Base-by-base conservation (phyloP, 2,888 invertebrate genomes). In the Eupelmus urozonus region DNA sequence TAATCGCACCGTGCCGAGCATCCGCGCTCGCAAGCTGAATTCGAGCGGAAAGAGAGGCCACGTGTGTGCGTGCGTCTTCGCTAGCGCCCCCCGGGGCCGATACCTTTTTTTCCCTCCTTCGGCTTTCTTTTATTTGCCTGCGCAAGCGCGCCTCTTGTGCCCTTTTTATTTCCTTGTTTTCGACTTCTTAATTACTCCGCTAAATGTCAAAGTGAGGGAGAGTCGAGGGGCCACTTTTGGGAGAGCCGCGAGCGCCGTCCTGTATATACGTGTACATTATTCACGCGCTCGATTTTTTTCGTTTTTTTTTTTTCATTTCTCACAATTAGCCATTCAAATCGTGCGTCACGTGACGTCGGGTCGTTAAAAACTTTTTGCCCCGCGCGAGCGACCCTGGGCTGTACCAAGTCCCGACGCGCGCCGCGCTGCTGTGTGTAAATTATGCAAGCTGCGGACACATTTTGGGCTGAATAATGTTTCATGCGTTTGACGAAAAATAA, bases 1-100 rank as follows among this genome's bases (percentile, higher is more conserved):
- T 88, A 88, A 88, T 87, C 83, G 84, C 80, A 78, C 82, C 83
- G 83, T 83, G 82, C 83, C 82, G 82, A 81, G 84, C 84, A 85
- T 84, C 67, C 27, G 66, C 29, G 60, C 77, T 70, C 70, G 34
- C 65, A n/a, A 18, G 18, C 70, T 53, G 23, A 34, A 29, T 70
- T 76, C 78, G 66, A 18, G 29, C 66, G 66, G 2, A 51, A 51
- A 25, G 51, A n/a, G 49, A 11, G 11, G 4, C 49, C 45, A 13
- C 57, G 57, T 25, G 13, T 25, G 13, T 18, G 1, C 45, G 23
- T 3, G n/a, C 27, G n/a, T 20, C 80, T 18, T 66, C 49, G 51
- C 34, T 7, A 20, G 27, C 27, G n/a, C 18, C 18, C 29, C 29
- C 18, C 29, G 27, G 66, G 51, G 51, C 45, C 27, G 13, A 27